Conservation (phyloP, 2,888 invertebrate species). For the Poecilobothrus nobilitatus region DNA sequence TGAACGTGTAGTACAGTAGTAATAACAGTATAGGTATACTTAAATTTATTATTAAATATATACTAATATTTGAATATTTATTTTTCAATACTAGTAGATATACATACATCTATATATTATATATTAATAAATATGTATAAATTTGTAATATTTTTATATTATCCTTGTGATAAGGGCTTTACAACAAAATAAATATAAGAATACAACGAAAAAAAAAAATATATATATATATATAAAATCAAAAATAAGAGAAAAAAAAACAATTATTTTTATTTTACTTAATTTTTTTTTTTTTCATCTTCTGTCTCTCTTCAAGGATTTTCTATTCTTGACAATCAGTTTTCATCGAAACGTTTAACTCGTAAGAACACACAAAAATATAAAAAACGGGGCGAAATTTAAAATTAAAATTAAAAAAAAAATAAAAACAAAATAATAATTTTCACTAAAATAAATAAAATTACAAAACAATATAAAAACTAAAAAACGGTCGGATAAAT, state of each 20-base stretch:
- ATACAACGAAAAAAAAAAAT: background rate
- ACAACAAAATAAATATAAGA: background rate
- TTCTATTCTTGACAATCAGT: slow-evolving; percentile 1
- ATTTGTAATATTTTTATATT: background rate
- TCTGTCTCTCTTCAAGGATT: background rate
- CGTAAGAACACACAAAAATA: background rate
- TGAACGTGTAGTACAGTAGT: too few species aligned
- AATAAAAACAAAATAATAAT: background rate
- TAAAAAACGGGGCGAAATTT: background rate
- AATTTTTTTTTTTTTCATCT: too few species aligned
- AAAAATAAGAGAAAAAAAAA: background rate
- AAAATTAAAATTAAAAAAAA: background rate
- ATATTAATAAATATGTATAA: too few species aligned
- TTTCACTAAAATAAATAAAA: too few species aligned
- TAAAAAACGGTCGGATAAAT: too few species aligned
- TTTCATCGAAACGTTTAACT: slow-evolving; percentile 8
- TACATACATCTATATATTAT: too few species aligned
- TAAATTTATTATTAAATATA: too few species aligned
- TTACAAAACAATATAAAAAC: too few species aligned
- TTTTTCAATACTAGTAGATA: too few species aligned
- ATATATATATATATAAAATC: background rate
- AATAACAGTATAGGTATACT: too few species aligned
- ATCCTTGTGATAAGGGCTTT: background rate
- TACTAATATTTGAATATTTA: too few species aligned
- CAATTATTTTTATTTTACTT: too few species aligned